A percentile compares a stretch with the other conserved stretches of the same genome.
These are phyloP conservation scores for Pelecanus crispus DNA, from an alignment of 2,113 vertebrate species.

Conservation along the genomic window DNA sequence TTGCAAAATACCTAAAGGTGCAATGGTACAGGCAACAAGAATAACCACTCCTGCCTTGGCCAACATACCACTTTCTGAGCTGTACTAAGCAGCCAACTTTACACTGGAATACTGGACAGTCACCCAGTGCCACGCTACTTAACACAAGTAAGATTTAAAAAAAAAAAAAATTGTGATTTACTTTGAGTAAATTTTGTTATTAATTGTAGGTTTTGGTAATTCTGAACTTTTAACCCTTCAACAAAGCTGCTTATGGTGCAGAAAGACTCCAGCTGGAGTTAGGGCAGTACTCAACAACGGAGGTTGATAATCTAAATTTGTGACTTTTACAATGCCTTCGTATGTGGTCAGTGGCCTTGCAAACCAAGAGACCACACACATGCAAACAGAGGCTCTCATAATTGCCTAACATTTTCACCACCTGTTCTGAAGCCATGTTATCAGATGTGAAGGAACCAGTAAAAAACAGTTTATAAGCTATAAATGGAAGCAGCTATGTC, in stretches of 20 bases:
- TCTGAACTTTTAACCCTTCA: slow-evolving; percentile 58
- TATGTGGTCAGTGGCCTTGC: slow-evolving; percentile 74
- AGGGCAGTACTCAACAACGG: slow-evolving; percentile 23
- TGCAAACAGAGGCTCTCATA: slow-evolving; percentile 63
- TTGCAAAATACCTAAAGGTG: not conserved
- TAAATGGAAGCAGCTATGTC: slow-evolving; percentile 67
- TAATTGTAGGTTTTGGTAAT: not conserved
- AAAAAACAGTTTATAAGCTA: slow-evolving; percentile 72
- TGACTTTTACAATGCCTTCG: slow-evolving; percentile 64
- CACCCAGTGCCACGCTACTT: not conserved
- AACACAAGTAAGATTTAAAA: not conserved
- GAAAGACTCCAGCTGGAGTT: slow-evolving; percentile 55
- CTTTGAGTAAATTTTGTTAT: not conserved
- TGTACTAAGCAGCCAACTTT: not conserved
- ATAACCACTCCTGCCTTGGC: not conserved
- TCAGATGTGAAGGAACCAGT: slow-evolving; percentile 71
- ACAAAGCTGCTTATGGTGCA: slow-evolving; percentile 33
- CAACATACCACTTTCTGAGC: not conserved
- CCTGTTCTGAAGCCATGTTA: slow-evolving; percentile 70
- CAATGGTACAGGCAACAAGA: not conserved
- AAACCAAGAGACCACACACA: slow-evolving; percentile 83
- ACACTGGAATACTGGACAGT: too few relatives aligned
- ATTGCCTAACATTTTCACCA: slow-evolving; percentile 66
- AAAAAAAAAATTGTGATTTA: not conserved
- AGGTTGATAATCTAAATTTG: slow-evolving; percentile 63